Conservation (phyloP, 2,888 invertebrate species). For the Plebejus argus region DNA sequence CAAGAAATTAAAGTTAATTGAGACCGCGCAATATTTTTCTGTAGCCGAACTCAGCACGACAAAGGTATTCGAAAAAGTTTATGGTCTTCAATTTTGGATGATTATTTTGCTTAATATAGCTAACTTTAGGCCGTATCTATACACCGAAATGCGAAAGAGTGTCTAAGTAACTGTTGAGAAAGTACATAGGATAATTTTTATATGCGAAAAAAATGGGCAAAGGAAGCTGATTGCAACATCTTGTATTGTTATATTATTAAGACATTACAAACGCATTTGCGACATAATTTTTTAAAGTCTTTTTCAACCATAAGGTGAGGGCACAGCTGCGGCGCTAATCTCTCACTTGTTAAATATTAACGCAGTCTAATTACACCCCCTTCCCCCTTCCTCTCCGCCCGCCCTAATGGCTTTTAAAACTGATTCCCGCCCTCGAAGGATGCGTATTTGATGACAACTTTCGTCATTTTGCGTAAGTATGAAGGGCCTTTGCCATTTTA, state of each 20-base stretch:
- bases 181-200: too few species aligned
- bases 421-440: slow-evolving; percentile 76
- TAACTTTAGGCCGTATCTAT: too few species aligned
- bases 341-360: slow-evolving; percentile 81
- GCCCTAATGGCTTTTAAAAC: slow-evolving; percentile 80
- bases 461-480: slow-evolving; percentile 53
- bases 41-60: too few species aligned
- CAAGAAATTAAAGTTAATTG: too few species aligned
- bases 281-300: slow-evolving; percentile 72
- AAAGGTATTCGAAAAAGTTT: too few species aligned
- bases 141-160: too few species aligned
- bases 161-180: too few species aligned
- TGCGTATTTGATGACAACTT: slow-evolving; percentile 81
- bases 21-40: too few species aligned
- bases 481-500: slow-evolving; percentile 47
- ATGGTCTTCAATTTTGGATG: too few species aligned
- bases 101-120: too few species aligned
- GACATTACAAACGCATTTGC: slow-evolving; percentile 63
- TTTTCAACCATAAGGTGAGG: slow-evolving; percentile 72
- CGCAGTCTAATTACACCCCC: slow-evolving; percentile 76
- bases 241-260: background rate
- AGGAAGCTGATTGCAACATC: too few species aligned
- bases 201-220: too few species aligned
- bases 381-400: slow-evolving; percentile 53
- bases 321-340: slow-evolving; percentile 76